Evolutionary conservation across 2,797 vertebrate genomes (phyloP).

Genomic region (Cacajao melanocephalus): DNA sequence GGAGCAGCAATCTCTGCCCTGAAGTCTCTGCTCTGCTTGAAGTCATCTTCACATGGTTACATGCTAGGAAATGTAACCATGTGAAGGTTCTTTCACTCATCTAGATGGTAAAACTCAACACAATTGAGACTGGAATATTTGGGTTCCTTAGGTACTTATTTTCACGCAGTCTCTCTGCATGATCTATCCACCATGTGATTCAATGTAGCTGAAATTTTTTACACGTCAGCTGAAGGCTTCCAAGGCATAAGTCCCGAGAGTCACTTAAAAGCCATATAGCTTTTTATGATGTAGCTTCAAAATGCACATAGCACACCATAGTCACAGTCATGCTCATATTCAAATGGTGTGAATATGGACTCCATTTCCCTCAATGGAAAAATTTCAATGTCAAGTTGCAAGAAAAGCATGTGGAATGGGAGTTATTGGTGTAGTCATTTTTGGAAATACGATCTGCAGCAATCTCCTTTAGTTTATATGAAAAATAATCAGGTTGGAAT

Average conservation of each 20-base stretch:
- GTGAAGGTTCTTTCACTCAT: background rate
- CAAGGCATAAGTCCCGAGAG: background rate
- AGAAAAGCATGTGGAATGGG: background rate
- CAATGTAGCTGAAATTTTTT: background rate
- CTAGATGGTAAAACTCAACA: background rate
- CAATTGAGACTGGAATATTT: background rate
- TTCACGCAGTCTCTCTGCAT: background rate
- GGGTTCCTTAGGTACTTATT: background rate
- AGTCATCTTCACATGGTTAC: background rate
- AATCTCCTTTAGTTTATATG: background rate
- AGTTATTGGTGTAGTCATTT: background rate
- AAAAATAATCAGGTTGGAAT: background rate
- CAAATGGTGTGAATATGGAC: rapidly evolving
- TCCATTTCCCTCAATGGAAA: background rate
- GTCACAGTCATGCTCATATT: background rate
- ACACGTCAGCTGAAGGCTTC: too few relatives aligned
- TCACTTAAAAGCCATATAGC: background rate
- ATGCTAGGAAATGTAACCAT: background rate
- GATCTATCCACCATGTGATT: background rate
- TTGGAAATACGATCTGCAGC: background rate
- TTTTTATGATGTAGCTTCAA: background rate
- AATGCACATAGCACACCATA: background rate
- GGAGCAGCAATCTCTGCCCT: background rate
- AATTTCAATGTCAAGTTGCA: background rate
- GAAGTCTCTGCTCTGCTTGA: background rate